A percentile compares a stretch with the other conserved stretches of the same genome.
phyloP scores from a whole-genome alignment of 2,113 vertebrate species.

The Pedionomus torquatus region DNA sequence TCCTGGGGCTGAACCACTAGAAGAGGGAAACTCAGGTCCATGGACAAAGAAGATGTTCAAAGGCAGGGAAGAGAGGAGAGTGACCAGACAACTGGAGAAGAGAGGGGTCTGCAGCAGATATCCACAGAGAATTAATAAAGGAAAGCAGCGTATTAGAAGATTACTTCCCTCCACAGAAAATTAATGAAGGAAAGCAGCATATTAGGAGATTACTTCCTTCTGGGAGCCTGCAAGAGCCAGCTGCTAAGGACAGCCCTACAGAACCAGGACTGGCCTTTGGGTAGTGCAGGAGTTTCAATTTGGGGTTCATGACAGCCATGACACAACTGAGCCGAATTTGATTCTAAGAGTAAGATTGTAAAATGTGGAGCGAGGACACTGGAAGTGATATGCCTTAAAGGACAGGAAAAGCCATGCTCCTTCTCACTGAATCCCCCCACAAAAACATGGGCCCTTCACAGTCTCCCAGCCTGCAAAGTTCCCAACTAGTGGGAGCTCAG shows the following conservation, averaged over 20 bases:
- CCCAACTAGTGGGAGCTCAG: background rate
- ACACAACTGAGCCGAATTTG: background rate
- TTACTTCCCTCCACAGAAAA: background rate
- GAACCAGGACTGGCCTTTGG: background rate
- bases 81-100: background rate
- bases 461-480: fast-evolving
- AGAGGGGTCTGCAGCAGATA: background rate
- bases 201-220: background rate
- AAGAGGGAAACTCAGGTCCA: background rate
- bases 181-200: background rate
- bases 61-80: background rate
- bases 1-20: background rate
- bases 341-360: background rate
- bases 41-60: background rate
- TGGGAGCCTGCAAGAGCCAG: background rate
- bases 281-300: background rate
- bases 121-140: background rate
- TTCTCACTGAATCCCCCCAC: background rate
- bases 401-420: background rate
- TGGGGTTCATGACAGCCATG: background rate
- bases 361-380: fast-evolving
- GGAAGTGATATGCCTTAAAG: background rate
- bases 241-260: background rate
- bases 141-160: background rate
- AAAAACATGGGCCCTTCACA: background rate